Conservation (phyloP, 1,140 invertebrate species). For the Probaryconus sp. region DNA sequence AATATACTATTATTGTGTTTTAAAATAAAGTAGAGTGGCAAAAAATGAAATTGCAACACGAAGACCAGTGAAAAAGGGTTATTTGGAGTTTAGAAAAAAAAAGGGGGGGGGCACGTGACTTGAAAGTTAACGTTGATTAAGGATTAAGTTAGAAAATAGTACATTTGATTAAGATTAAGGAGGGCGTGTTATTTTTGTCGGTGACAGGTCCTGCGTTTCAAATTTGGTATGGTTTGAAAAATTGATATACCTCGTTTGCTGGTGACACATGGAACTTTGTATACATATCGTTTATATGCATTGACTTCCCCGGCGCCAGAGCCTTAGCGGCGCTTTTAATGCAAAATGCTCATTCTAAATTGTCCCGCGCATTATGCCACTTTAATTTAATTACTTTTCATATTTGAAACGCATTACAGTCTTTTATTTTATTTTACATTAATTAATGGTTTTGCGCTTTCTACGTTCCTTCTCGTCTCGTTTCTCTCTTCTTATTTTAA, state of each 20-base stretch:
- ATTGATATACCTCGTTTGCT: constrained; percentile 9
- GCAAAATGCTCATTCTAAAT: constrained; percentile 1
- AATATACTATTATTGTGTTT: no score
- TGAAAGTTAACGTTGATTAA: no score
- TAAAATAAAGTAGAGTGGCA: no score
- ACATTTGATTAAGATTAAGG: constrained; percentile 35
- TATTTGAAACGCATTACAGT: constrained; percentile 23
- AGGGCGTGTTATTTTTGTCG: constrained; percentile 3
- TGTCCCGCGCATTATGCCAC: constrained; percentile 12
- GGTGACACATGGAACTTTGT: constrained; percentile 8
- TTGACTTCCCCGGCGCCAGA: constrained; percentile 2
- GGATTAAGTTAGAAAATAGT: no score
- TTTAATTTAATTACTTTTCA: constrained; percentile 42
- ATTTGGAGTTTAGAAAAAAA: no score
- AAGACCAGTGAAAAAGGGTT: no score
- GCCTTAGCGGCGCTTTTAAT: constrained; percentile 17
- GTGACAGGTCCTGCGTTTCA: constrained; percentile 6
- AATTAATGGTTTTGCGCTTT: constrained; percentile 20
- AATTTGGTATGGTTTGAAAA: constrained; percentile 24
- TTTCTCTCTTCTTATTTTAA: no score
- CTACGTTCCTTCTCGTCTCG: no score
- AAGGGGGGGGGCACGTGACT: no score
- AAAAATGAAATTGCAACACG: no score
- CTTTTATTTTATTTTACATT: no score
- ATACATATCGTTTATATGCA: constrained; percentile 8